Evolutionary conservation across 2,113 vertebrate species (phyloP).

Genomic region (Plestiodon gilberti): DNA sequence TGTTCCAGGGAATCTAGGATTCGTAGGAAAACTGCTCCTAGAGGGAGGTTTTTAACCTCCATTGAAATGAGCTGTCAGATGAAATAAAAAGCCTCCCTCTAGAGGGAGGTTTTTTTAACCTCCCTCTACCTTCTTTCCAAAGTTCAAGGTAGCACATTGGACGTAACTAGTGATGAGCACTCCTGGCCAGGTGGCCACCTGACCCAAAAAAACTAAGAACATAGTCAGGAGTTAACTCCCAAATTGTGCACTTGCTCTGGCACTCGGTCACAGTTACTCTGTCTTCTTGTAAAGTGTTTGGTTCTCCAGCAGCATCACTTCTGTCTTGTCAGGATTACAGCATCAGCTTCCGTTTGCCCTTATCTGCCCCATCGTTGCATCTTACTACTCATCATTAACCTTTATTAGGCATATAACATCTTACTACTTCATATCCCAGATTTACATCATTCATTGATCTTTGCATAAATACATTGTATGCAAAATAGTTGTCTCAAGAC

Average conservation of each 20-base stretch:
- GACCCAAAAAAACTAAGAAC: not conserved
- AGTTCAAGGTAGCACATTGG: not conserved
- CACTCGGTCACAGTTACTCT: not conserved
- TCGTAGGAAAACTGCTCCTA: no score
- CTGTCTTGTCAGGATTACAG: not conserved
- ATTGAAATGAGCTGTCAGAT: no score
- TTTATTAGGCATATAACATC: not conserved
- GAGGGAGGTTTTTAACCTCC: no score
- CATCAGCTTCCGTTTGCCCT: not conserved
- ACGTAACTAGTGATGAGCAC: not conserved
- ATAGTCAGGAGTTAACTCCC: not conserved
- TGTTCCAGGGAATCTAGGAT: not conserved
- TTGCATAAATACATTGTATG: accelerated
- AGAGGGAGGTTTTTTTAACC: no score
- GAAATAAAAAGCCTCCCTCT: no score
- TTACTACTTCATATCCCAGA: no score
- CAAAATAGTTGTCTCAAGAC: accelerated
- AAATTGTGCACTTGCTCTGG: not conserved
- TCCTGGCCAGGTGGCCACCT: not conserved
- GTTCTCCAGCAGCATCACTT: not conserved
- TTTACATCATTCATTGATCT: no score
- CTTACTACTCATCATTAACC: not conserved
- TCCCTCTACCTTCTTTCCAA: not conserved
- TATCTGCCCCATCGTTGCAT: not conserved
- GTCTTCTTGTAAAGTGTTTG: not conserved